phyloP scores from a whole-genome alignment of 2,113 vertebrate species.

The Callionymus lyra region DNA sequence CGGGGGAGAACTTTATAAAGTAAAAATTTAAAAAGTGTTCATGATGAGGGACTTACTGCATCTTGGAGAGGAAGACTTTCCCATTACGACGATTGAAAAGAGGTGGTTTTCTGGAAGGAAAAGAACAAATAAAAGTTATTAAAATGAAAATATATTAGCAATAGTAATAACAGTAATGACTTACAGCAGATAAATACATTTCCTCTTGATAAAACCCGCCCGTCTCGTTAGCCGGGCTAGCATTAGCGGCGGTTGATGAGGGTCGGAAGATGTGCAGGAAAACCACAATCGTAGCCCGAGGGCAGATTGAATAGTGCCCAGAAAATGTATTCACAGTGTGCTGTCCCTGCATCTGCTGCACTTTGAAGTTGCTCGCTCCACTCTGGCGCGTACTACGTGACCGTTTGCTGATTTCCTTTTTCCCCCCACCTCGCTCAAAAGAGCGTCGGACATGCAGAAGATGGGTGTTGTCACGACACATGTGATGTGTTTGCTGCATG shows the following conservation, averaged over 20 bases:
- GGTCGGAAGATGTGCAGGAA: conserved; percentile 64
- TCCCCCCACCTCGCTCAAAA: conserved; percentile 18
- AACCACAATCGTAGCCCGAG: conserved; percentile 67
- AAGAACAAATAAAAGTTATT: no score
- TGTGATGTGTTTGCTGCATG: conserved; percentile 6
- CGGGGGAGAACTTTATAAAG: no score
- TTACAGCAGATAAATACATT: no score
- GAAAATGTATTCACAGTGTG: conserved; percentile 67
- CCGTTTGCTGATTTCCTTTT: conserved; percentile 47
- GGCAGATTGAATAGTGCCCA: conserved; percentile 68
- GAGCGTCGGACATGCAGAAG: conserved; percentile 21
- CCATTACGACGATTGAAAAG: no score
- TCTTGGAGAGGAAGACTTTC: no score
- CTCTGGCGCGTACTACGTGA: conserved; percentile 63
- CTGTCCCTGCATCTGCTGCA: conserved; percentile 65
- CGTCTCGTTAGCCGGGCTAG: conserved; percentile 37
- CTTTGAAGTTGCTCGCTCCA: conserved; percentile 71
- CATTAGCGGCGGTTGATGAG: conserved; percentile 56
- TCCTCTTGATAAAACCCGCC: no score
- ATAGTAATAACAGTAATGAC: no score
- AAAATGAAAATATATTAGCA: no score
- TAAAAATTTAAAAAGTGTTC: no score
- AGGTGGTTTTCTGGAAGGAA: no score
- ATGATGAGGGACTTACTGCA: no score
- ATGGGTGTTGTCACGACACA: conserved; percentile 13